Base-by-base conservation (phyloP, 2,797 vertebrate species). In the Rhabdomys pumilio region DNA sequence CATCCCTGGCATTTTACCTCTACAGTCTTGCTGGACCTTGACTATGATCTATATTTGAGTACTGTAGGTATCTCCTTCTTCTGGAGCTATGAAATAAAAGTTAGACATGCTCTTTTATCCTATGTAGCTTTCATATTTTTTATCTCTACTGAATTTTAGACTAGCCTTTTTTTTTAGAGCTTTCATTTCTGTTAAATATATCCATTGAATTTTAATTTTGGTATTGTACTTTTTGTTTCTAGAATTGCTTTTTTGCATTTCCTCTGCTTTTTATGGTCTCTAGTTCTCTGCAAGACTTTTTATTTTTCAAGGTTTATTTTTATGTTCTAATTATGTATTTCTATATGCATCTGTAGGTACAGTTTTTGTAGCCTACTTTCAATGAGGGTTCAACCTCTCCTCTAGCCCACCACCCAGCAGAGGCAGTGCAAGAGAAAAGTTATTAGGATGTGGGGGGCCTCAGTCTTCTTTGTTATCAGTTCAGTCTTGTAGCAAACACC, bases 141-240 rank as follows among this genome's bases (percentile, higher is more conserved):
- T 50, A 44, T 61, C 72, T 79, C 69, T 84, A 11, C 34, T 69
- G 59, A 84, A 61, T 83, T 84, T 29, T 72, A 55, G 41, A 20
- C 76, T 53, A 20, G 72, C 86, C 80, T 59, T 67, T n/a, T 15
- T 69, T 53, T 86, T 82, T n/a, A 44, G 38, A 92, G 47, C 38
- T 83, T 38, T 82, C 44, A n/a, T 90, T 80, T 77, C 72, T 61
- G 59, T 80, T 73, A 85, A 95, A 72, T 26, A n/a, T 31, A 80
- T 47, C 26, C 44, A 80, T 72, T 83, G 77, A 59, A 69, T 89
- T 77, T 95, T 69, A 91, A 80, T 90, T 85, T 85, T 19, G 65
- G 20, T 57, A 91, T 79, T 92, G 20, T 53, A 92, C 75, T 73
- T 94, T 81, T 91, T 59, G 69, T 55, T 89, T 84, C 61, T 79